phyloP scores from a whole-genome alignment of 2,797 vertebrate genomes.

The Acomys russatus region DNA sequence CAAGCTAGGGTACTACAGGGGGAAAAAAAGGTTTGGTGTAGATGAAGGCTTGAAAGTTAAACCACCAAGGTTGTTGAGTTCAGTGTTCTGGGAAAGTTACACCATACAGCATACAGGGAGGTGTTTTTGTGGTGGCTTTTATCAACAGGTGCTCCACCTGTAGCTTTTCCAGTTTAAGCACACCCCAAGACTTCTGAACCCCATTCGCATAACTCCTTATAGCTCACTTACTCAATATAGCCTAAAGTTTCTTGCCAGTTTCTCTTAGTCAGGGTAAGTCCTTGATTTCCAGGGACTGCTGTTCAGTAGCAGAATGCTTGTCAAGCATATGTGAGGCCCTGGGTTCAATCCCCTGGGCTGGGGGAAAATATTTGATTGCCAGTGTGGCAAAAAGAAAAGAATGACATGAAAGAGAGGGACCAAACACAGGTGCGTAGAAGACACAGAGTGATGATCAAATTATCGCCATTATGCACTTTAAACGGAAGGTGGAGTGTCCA shows the following conservation, averaged over 20 bases:
- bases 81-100: background rate
- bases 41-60: background rate
- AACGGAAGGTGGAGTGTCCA: background rate
- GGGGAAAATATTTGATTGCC: background rate
- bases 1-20: background rate
- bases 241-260: background rate
- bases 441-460: background rate
- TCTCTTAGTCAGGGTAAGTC: background rate
- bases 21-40: background rate
- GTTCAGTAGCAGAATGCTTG: background rate
- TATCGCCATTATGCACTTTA: background rate
- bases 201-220: background rate
- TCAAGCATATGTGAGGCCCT: background rate
- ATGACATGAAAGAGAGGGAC: background rate
- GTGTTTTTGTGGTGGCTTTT: background rate
- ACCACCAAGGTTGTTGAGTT: background rate
- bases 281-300: background rate
- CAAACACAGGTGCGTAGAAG: background rate
- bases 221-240: background rate
- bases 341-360: background rate
- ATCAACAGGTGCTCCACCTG: background rate
- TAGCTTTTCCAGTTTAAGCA: background rate
- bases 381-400: background rate
- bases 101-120: rapidly evolving
- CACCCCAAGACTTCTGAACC: background rate